Percentiles rank a stretch among this genome's conserved stretches.
These are phyloP conservation scores for Thecophora atra DNA, from an alignment of 2,888 invertebrate species.

Conservation along the genomic window DNA sequence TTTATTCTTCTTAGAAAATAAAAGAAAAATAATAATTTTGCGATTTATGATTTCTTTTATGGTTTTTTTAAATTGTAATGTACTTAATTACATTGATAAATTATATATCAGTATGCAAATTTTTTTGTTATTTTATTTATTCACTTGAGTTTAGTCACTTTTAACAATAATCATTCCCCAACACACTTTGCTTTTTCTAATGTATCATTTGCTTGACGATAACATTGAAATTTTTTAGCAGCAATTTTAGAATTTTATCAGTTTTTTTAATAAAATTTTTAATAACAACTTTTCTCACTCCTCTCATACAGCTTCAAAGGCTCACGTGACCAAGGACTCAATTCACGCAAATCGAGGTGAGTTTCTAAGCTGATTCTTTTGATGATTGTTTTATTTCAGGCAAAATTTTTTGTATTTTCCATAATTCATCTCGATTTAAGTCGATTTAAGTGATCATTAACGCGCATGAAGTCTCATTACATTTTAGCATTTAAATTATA, in stretches of 20 bases:
- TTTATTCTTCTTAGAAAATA: no score
- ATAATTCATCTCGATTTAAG: not conserved
- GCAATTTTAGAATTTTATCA: not conserved
- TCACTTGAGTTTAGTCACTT: slow-evolving; percentile 24
- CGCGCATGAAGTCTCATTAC: not conserved
- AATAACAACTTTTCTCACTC: slow-evolving; percentile 29
- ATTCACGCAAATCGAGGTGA: slow-evolving; percentile 65
- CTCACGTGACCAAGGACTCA: slow-evolving; percentile 70
- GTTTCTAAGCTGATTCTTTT: slow-evolving; percentile 40
- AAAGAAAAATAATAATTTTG: no score
- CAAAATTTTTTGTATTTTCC: not conserved
- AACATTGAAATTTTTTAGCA: not conserved
- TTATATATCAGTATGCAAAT: no score
- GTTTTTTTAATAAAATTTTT: not conserved
- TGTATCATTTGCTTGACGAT: not conserved
- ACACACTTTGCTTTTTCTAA: slow-evolving; percentile 14
- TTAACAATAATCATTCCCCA: slow-evolving; percentile 21
- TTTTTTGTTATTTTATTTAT: no score
- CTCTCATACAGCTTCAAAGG: slow-evolving; percentile 70
- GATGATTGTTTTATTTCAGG: not conserved
- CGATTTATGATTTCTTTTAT: no score
- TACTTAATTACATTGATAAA: no score
- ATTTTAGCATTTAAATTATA: not conserved
- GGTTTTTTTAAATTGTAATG: no score
- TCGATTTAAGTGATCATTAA: not conserved